These are phyloP conservation scores for Orientallactaga bullata DNA, from an alignment of 2,113 vertebrate species.

Conservation along the genomic window DNA sequence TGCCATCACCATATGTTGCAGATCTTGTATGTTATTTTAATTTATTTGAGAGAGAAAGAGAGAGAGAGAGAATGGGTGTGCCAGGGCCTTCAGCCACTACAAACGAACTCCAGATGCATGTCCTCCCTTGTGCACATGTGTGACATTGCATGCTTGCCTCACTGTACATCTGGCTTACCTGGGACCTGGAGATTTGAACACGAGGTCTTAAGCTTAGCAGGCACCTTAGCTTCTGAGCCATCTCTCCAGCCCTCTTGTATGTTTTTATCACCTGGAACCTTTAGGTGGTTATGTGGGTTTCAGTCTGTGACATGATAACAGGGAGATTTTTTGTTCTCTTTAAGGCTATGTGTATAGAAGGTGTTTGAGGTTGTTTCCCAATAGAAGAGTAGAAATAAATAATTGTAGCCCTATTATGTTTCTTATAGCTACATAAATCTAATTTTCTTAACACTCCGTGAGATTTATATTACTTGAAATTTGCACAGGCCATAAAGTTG, in stretches of 20 bases:
- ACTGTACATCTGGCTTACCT: too few species aligned
- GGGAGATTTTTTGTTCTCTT: not conserved
- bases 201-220: too few species aligned
- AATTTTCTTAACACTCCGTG: not conserved
- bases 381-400: not conserved
- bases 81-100: too few species aligned
- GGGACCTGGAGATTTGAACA: too few species aligned
- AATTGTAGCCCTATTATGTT: not conserved
- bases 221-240: not conserved
- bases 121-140: too few species aligned
- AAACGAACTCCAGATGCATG: too few species aligned
- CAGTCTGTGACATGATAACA: not conserved
- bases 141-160: too few species aligned
- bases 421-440: not conserved
- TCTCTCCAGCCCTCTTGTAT: too few species aligned
- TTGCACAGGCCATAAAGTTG: not conserved
- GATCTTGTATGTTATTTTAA: not conserved
- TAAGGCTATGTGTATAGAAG: too few species aligned
- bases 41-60: too few species aligned
- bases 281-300: not conserved
- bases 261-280: not conserved
- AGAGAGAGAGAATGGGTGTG: too few species aligned
- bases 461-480: constrained; percentile 18
- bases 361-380: constrained; percentile 21
- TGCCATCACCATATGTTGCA: not conserved